These are phyloP conservation scores for Sialia sialis DNA, from an alignment of 2,113 vertebrate species.

Conservation along the genomic window DNA sequence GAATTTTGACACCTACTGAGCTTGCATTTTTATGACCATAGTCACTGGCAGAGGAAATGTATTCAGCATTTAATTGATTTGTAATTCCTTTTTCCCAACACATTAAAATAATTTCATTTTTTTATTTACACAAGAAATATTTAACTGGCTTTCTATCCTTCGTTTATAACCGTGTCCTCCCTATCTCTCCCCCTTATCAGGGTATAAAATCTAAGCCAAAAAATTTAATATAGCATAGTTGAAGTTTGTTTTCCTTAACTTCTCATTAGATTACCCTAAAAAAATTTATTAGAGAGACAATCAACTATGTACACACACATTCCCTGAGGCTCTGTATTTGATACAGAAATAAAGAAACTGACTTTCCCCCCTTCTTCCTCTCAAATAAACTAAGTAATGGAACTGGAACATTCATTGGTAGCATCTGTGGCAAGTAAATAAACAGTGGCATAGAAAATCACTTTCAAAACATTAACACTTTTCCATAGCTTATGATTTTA, in stretches of 20 bases:
- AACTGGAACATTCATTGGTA: neutral
- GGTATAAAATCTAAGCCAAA: neutral
- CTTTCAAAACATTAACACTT: slow-evolving; percentile 3
- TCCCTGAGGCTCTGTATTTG: neutral
- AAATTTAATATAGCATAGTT: neutral
- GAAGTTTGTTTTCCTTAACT: neutral
- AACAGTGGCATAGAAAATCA: neutral
- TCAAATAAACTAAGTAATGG: neutral
- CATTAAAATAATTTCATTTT: neutral
- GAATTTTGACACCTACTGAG: neutral
- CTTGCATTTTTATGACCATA: neutral
- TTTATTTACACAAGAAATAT: neutral
- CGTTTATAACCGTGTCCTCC: neutral
- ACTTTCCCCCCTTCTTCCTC: accelerated
- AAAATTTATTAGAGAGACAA: neutral
- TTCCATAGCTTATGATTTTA: slow-evolving; percentile 4
- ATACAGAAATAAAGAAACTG: neutral
- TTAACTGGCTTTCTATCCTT: neutral
- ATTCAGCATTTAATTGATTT: neutral
- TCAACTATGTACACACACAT: neutral
- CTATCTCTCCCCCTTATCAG: neutral
- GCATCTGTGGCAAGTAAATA: slow-evolving; percentile 22
- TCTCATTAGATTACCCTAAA: neutral
- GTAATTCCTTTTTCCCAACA: neutral
- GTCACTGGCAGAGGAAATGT: neutral